A percentile compares a stretch with the other conserved stretches of the same genome.
These are phyloP conservation scores for Tangara arthus DNA, from an alignment of 2,797 vertebrate species.

Conservation along the genomic window DNA sequence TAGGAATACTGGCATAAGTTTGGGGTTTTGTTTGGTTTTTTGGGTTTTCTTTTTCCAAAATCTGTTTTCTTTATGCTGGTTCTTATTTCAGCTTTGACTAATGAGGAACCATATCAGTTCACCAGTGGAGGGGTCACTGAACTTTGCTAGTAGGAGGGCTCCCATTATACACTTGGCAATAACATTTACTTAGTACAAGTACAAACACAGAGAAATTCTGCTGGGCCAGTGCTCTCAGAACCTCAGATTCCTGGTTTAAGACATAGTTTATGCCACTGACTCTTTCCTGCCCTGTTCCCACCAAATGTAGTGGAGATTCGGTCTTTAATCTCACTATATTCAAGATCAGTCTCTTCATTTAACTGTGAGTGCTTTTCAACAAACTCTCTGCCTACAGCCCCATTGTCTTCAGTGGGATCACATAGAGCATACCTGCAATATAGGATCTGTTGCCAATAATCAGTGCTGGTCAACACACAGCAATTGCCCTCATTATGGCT, in stretches of 20 bases:
- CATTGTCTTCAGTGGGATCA: not conserved
- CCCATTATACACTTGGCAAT: not conserved
- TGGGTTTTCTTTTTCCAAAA: not conserved
- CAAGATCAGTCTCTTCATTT: not conserved
- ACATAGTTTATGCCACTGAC: not conserved
- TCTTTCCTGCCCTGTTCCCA: not conserved
- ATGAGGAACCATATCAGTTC: not conserved
- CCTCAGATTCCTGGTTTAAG: not conserved
- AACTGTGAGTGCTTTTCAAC: not conserved
- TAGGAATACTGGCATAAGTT: not conserved
- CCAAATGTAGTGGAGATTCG: not conserved
- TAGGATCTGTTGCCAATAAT: not conserved
- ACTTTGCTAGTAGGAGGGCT: not conserved
- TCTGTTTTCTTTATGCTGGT: not conserved
- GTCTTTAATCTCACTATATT: not conserved
- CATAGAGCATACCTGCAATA: not conserved
- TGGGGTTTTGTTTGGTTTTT: not conserved
- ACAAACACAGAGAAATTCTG: not conserved
- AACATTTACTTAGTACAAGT: not conserved
- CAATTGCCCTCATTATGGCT: conserved; percentile 5
- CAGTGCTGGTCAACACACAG: not conserved
- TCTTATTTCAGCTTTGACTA: not conserved
- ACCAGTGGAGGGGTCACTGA: not conserved
- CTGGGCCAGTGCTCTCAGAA: not conserved
- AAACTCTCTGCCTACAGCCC: not conserved